Conservation (phyloP, 2,888 invertebrate genomes). For the Teleogryllus oceanicus region DNA sequence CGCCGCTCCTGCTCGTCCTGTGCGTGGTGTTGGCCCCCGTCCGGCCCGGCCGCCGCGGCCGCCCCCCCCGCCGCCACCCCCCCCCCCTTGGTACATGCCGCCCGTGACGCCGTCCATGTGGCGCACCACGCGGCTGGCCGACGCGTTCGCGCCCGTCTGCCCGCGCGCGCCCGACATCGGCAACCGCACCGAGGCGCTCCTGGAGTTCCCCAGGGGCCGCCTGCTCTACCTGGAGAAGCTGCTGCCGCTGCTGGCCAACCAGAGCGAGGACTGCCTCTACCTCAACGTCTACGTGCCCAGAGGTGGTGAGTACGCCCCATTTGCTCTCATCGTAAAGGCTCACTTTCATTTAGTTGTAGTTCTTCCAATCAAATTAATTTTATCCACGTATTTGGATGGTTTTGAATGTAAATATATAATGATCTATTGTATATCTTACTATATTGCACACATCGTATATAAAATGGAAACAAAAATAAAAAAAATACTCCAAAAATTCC, state of each 20-base stretch:
- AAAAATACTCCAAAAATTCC: too few species aligned
- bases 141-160: slow-evolving; percentile 80
- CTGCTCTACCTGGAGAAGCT: slow-evolving; percentile 81
- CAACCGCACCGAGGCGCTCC: slow-evolving; percentile 53
- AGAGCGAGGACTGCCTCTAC: slow-evolving; percentile 97
- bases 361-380: too few species aligned
- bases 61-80: slow-evolving; percentile 21
- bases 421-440: too few species aligned
- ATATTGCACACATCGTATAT: too few species aligned
- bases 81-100: too few species aligned
- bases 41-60: slow-evolving; percentile 20
- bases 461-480: too few species aligned
- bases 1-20: slow-evolving; percentile 21
- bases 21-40: neutral
- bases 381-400: too few species aligned
- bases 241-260: slow-evolving; percentile 78
- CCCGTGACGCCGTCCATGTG: slow-evolving; percentile 89
- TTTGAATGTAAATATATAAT: too few species aligned
- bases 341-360: too few species aligned
- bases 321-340: too few species aligned
- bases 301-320: slow-evolving; percentile 54
- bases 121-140: slow-evolving; percentile 75
- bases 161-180: slow-evolving; percentile 61
- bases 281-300: slow-evolving; percentile 94
- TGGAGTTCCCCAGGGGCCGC: slow-evolving; percentile 76